These are phyloP conservation scores for Penaeus monodon DNA, from an alignment of 2,888 invertebrate genomes.

Conservation along the genomic window DNA sequence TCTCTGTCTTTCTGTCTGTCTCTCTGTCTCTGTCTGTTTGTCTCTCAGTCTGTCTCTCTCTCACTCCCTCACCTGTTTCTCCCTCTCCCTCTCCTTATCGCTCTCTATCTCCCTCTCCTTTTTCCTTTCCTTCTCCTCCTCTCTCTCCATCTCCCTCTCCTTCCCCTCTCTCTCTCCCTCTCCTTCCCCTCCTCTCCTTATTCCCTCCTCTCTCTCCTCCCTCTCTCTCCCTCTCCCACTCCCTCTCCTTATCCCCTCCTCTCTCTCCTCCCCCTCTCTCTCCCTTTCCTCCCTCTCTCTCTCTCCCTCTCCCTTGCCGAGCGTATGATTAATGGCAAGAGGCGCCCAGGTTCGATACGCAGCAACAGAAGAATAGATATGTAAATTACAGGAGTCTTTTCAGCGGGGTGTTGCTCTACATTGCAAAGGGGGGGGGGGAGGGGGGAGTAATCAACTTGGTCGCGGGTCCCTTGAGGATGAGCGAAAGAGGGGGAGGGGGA, in stretches of 20 bases:
- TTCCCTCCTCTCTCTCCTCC: background rate
- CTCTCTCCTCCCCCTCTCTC: background rate
- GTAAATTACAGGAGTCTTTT: background rate
- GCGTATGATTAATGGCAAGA: background rate
- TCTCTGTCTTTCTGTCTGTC: no score
- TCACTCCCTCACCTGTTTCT: background rate
- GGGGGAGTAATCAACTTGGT: background rate
- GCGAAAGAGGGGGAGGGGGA: no score
- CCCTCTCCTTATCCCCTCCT: background rate
- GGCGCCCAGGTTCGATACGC: background rate
- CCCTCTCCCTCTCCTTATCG: background rate
- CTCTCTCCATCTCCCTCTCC: background rate
- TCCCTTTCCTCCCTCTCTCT: conserved; percentile 11
- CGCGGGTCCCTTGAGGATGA: background rate
- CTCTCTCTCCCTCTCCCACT: background rate
- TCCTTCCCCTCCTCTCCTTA: background rate
- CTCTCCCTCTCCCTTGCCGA: conserved; percentile 2
- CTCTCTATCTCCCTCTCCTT: background rate
- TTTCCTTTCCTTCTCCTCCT: background rate
- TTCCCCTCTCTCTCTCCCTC: no score
- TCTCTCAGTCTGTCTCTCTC: no score
- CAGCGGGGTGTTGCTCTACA: background rate
- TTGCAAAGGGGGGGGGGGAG: background rate
- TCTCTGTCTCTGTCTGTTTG: no score
- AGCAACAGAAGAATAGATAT: background rate